Conservation (phyloP, 2,797 vertebrate genomes). For the Cetoscarus ocellatus region DNA sequence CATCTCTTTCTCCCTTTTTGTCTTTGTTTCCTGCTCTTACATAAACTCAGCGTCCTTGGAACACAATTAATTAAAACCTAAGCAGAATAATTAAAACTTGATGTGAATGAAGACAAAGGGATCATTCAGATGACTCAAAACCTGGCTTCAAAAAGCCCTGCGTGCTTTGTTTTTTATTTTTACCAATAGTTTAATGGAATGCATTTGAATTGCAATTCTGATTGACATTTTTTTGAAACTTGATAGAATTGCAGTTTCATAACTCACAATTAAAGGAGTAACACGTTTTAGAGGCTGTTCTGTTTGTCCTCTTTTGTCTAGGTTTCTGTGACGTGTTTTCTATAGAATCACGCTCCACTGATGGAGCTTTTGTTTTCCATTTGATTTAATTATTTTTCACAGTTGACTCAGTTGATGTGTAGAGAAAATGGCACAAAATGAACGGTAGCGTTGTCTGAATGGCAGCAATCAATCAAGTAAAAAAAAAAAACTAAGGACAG, state of each 20-base stretch:
- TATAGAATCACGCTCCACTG: conserved; percentile 35
- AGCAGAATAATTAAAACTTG: conserved; percentile 62
- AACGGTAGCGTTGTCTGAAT: conserved; percentile 22
- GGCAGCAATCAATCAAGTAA: conserved; percentile 44
- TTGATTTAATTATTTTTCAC: conserved; percentile 50
- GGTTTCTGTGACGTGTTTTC: conserved; percentile 34
- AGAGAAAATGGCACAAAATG: conserved; percentile 3
- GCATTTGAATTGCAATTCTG: conserved; percentile 36
- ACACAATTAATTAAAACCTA: conserved; percentile 74
- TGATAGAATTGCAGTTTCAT: background rate
- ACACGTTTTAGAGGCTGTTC: conserved; percentile 2
- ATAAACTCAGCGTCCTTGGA: conserved; percentile 36
- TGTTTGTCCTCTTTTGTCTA: conserved; percentile 12
- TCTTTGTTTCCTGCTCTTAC: conserved; percentile 50
- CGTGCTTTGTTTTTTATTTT: conserved; percentile 32
- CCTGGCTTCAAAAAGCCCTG: conserved; percentile 28
- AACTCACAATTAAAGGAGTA: conserved; percentile 13
- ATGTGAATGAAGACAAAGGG: conserved; percentile 63
- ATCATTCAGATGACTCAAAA: conserved; percentile 45
- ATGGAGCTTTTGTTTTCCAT: conserved; percentile 47
- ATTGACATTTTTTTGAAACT: conserved; percentile 38
- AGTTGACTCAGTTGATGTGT: conserved; percentile 26
- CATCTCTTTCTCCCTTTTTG: background rate
- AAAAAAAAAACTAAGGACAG: background rate
- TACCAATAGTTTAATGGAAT: conserved; percentile 45